A percentile compares a stretch with the other conserved stretches of the same genome.
These are phyloP conservation scores for Xenopus laevis DNA, from an alignment of 2,113 vertebrate genomes.

Conservation along the genomic window DNA sequence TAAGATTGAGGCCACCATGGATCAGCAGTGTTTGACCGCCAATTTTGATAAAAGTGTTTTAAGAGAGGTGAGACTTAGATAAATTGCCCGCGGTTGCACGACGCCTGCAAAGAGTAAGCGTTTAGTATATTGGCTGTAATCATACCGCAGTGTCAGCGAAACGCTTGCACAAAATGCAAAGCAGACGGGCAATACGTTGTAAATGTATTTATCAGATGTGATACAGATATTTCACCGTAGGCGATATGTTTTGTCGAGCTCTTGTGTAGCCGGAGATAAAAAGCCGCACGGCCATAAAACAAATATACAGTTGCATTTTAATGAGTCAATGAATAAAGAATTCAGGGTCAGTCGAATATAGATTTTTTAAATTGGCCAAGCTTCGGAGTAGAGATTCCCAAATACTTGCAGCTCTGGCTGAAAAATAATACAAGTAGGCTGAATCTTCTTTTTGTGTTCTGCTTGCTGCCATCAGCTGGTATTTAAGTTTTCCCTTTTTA, in stretches of 20 bases:
- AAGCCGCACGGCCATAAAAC: constrained; percentile 54
- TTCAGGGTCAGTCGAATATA: not conserved
- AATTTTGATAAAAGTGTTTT: constrained; percentile 98
- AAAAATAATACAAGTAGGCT: not conserved
- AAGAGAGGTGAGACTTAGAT: constrained; percentile 93
- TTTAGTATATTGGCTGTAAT: constrained; percentile 57
- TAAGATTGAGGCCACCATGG: constrained; percentile 89
- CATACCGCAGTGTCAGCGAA: constrained; percentile 50
- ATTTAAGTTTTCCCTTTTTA: too few relatives aligned
- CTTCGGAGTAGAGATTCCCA: not conserved
- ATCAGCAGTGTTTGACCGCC: constrained; percentile 84
- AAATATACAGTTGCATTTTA: constrained; percentile 41
- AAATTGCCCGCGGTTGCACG: constrained; percentile 76
- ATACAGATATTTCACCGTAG: constrained; percentile 60
- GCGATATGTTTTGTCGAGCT: constrained; percentile 58
- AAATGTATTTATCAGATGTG: constrained; percentile 60
- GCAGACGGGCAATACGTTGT: constrained; percentile 45
- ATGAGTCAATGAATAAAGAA: constrained; percentile 1
- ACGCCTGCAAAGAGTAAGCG: constrained; percentile 61
- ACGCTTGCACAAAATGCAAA: constrained; percentile 60
- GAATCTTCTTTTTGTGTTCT: too few relatives aligned
- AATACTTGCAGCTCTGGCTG: not conserved
- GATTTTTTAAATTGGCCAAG: constrained; percentile 1
- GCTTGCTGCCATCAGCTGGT: too few relatives aligned
- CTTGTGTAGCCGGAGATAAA: constrained; percentile 60